Conservation (phyloP, 2,113 vertebrate genomes). For the Paralichthys olivaceus region DNA sequence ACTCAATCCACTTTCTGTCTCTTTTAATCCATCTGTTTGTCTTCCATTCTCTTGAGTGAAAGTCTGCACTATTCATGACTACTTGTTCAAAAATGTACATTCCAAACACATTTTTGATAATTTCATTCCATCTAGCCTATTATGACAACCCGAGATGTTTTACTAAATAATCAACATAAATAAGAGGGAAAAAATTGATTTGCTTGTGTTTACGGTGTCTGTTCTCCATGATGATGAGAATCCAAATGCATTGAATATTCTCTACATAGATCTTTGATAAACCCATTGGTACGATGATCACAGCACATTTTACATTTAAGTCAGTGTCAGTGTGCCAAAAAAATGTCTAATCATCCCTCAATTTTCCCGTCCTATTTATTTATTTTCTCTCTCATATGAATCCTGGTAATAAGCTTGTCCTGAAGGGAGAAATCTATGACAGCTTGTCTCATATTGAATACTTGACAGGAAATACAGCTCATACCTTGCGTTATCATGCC, state of each 20-base stretch:
- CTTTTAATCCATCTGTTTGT: neutral
- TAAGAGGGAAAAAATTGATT: slow-evolving; percentile 3
- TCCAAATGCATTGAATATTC: slow-evolving; percentile 27
- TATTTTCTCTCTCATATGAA: slow-evolving; percentile 19
- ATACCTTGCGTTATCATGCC: slow-evolving; percentile 49
- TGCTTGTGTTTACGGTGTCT: slow-evolving; percentile 29
- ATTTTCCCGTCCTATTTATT: neutral
- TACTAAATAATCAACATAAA: slow-evolving; percentile 16
- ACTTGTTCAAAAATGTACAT: slow-evolving; percentile 7
- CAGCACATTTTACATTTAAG: slow-evolving; percentile 19
- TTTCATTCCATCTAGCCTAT: neutral
- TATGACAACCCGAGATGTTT: slow-evolving; percentile 11
- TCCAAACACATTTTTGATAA: neutral
- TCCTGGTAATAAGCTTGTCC: slow-evolving; percentile 40
- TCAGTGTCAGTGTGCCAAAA: slow-evolving; percentile 21
- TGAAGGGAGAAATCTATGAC: slow-evolving; percentile 45
- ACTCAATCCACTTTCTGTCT: neutral
- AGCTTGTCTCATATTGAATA: slow-evolving; percentile 50
- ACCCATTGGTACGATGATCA: slow-evolving; percentile 23
- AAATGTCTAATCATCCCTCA: slow-evolving; percentile 28
- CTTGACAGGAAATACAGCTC: slow-evolving; percentile 48
- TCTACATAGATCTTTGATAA: slow-evolving; percentile 28
- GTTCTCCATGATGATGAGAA: slow-evolving; percentile 19
- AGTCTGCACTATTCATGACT: neutral
- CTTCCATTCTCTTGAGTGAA: neutral